Percentiles rank a stretch among this genome's conserved stretches.
These are phyloP conservation scores for Caenorhabditis drosophilae DNA, from an alignment of 2,888 invertebrate species.

Conservation along the genomic window DNA sequence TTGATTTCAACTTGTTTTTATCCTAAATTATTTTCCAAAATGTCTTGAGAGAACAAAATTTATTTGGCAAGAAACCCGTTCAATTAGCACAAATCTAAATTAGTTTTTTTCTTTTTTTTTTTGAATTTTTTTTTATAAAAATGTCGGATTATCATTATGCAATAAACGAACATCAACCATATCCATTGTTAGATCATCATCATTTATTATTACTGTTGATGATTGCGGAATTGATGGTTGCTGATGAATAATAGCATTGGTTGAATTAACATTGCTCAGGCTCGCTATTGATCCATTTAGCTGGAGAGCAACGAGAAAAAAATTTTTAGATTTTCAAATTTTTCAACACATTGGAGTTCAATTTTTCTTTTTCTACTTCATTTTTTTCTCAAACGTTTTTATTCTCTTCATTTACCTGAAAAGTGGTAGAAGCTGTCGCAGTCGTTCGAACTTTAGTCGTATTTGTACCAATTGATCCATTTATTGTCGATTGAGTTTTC, in stretches of 20 bases:
- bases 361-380: background rate
- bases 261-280: no score
- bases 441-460: slow-evolving; percentile 9
- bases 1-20: no score
- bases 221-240: slow-evolving; percentile 6
- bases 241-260: no score
- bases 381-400: background rate
- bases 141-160: slow-evolving; percentile 28
- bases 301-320: slow-evolving; percentile 8
- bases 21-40: no score
- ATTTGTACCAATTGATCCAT: no score
- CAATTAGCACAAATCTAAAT: no score
- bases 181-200: slow-evolving; percentile 20
- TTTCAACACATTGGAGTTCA: background rate
- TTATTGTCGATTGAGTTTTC: slow-evolving; percentile 28
- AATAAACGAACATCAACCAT: slow-evolving; percentile 27
- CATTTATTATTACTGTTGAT: slow-evolving; percentile 9
- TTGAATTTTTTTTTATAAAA: slow-evolving; percentile 13
- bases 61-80: no score
- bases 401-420: slow-evolving; percentile 12
- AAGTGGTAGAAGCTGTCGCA: slow-evolving; percentile 10
- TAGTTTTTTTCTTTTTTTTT: slow-evolving; percentile 3
- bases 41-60: no score
- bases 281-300: slow-evolving; percentile 31
- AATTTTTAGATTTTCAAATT: background rate